Percentiles rank a stretch among this genome's conserved stretches.
phyloP scores from a whole-genome alignment of 2,888 invertebrate species.

The Cotesia congregata region DNA sequence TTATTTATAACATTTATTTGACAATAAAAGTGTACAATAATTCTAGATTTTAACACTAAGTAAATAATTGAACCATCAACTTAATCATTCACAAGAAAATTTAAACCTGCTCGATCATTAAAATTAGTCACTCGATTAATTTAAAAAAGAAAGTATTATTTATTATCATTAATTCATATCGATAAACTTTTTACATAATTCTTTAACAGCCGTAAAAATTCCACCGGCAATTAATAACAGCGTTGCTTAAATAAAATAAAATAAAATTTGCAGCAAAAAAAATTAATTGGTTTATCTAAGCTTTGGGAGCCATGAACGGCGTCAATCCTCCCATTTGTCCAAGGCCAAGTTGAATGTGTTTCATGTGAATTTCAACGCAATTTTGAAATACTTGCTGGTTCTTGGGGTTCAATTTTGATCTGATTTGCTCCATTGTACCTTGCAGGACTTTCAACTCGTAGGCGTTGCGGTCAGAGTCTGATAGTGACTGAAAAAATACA shows the following conservation, averaged over 20 bases:
- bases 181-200: background rate
- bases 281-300: constrained; percentile 51
- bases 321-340: constrained; percentile 66
- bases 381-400: constrained; percentile 88
- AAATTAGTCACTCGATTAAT: background rate
- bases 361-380: constrained; percentile 92
- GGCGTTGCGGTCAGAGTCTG: constrained; percentile 87
- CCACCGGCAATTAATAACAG: background rate
- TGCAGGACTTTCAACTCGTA: constrained; percentile 92
- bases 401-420: constrained; percentile 80
- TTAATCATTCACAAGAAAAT: too few relatives aligned
- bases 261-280: constrained; percentile 17
- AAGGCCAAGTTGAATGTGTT: constrained; percentile 86
- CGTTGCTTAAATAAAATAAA: background rate
- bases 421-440: constrained; percentile 92
- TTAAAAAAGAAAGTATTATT: background rate
- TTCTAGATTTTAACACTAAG: background rate
- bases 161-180: background rate
- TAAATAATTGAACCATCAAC: background rate
- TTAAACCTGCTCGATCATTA: too few relatives aligned
- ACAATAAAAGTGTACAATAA: background rate
- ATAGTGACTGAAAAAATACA: constrained; percentile 72
- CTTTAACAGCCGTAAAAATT: background rate
- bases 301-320: constrained; percentile 67
- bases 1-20: background rate